Evolutionary conservation across 2,113 vertebrate species (phyloP).

Genomic region (Brachypteracias leptosomus): DNA sequence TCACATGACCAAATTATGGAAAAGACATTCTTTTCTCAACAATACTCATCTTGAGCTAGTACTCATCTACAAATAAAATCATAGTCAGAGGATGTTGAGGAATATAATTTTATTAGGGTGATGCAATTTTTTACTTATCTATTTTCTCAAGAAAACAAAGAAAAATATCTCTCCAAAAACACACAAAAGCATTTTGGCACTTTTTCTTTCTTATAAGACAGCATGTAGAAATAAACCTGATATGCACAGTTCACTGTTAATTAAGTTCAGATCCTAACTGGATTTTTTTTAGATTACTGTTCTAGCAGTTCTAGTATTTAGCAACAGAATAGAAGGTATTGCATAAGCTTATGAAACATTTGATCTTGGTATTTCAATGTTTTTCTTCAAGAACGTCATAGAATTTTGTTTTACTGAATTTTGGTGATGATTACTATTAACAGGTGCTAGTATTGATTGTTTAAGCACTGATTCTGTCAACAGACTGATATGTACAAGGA

Average conservation of each 20-base stretch:
- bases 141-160: background rate
- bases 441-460: background rate
- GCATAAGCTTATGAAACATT: background rate
- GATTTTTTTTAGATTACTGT: background rate
- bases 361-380: background rate
- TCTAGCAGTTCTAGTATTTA: background rate
- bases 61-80: background rate
- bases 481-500: background rate
- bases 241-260: rapidly evolving
- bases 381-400: background rate
- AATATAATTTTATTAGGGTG: background rate
- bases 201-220: background rate
- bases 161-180: background rate
- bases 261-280: background rate
- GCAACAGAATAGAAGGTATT: background rate
- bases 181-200: background rate
- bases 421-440: background rate
- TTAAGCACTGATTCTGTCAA: background rate
- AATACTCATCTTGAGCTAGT: background rate
- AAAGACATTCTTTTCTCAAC: background rate
- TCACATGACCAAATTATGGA: background rate
- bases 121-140: background rate
- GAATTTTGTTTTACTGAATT: background rate
- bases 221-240: background rate
- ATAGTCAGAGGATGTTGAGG: background rate